Conservation (phyloP, 2,797 vertebrate genomes). For the Amphiprion clarkii region DNA sequence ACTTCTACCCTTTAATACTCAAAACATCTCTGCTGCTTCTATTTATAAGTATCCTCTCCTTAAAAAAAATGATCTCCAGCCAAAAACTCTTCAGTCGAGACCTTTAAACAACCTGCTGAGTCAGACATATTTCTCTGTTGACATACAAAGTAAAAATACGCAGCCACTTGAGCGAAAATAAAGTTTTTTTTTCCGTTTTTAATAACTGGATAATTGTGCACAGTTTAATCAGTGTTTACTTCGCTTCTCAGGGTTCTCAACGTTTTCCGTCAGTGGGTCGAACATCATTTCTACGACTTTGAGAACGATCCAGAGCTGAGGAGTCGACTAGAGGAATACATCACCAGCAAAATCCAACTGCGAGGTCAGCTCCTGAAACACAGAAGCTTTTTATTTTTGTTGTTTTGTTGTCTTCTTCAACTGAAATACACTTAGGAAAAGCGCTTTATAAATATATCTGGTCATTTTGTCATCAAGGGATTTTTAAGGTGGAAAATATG, state of each 20-base stretch:
- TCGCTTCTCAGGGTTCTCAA: constrained; percentile 90
- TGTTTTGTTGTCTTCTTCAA: too few species aligned
- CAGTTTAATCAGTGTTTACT: neutral
- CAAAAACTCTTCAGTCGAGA: neutral
- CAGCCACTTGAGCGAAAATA: too few species aligned
- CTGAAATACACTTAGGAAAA: too few species aligned
- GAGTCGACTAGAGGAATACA: constrained; percentile 92
- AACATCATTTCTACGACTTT: constrained; percentile 99
- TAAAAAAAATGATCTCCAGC: neutral
- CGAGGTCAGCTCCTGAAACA: constrained; percentile 84
- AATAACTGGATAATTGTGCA: neutral
- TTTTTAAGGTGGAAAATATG: too few species aligned
- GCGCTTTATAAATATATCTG: too few species aligned
- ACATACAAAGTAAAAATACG: too few species aligned
- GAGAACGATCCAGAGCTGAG: constrained; percentile 95
- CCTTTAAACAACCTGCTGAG: too few species aligned
- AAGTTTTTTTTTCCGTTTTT: neutral
- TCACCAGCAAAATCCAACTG: constrained; percentile 90
- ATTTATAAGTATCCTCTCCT: neutral
- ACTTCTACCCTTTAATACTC: neutral
- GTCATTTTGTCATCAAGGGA: too few species aligned
- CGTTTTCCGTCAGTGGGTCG: constrained; percentile 99
- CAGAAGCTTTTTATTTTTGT: neutral
- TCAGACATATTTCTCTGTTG: too few species aligned
- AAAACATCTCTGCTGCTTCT: constrained; percentile 13